phyloP scores from a whole-genome alignment of 1,140 invertebrate genomes.

The Chelonus insularis region DNA sequence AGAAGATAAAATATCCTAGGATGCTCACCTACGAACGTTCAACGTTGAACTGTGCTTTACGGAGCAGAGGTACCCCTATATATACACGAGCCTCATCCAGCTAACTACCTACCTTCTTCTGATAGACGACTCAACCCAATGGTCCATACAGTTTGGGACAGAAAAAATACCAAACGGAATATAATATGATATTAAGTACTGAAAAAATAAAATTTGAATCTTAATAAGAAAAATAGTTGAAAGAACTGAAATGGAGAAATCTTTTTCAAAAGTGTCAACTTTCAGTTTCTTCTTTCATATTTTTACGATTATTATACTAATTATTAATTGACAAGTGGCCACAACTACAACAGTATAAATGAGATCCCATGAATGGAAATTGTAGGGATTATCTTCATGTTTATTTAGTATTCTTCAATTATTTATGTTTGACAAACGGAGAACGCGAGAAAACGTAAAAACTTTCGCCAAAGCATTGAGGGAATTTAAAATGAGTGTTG shows the following conservation, averaged over 20 bases:
- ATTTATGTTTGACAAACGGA: slow-evolving; percentile 27
- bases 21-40: slow-evolving; percentile 51
- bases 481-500: slow-evolving; percentile 23
- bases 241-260: no score
- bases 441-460: slow-evolving; percentile 5
- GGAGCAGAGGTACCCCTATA: slow-evolving; percentile 51
- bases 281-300: no score
- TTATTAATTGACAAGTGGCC: no score
- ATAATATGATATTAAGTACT: no score
- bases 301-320: no score
- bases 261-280: no score
- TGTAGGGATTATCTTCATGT: background rate
- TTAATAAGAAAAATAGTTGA: slow-evolving; percentile 7
- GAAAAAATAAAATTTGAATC: slow-evolving; percentile 25
- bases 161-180: no score
- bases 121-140: no score
- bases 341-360: no score
- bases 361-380: slow-evolving; percentile 5
- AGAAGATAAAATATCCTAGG: slow-evolving; percentile 17
- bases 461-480: slow-evolving; percentile 22
- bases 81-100: slow-evolving; percentile 38
- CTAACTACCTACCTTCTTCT: background rate
- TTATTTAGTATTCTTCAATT: slow-evolving; percentile 7
- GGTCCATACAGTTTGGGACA: no score
- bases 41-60: slow-evolving; percentile 50